Percentiles rank a stretch among this genome's conserved stretches.
Evolutionary conservation across 2,888 invertebrate genomes (phyloP).

Genomic region (Mylabris sibirica): DNA sequence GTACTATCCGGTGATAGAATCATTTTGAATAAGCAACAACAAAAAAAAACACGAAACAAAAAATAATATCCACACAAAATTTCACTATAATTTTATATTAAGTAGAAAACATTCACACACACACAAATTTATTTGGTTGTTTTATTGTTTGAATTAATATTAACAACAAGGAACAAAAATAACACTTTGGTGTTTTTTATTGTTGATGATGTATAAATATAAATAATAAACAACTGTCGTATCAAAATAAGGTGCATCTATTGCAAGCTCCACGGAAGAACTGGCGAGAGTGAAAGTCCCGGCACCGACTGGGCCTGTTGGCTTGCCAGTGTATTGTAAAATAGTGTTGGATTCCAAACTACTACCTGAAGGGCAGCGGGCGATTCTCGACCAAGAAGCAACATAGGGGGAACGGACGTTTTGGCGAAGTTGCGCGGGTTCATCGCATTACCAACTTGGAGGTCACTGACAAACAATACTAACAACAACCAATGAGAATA

Average conservation of each 20-base stretch:
- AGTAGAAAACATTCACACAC: constrained; percentile 3
- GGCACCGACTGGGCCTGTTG: constrained; percentile 58
- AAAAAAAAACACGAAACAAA: constrained; percentile 37
- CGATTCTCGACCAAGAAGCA: constrained; percentile 52
- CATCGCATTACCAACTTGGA: constrained; percentile 83
- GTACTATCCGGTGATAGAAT: constrained; percentile 74
- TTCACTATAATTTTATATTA: constrained; percentile 22
- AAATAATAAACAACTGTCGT: not conserved
- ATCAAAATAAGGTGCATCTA: constrained; percentile 25
- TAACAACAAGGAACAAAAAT: constrained; percentile 13
- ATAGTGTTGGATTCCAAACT: constrained; percentile 54
- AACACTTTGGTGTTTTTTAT: constrained; percentile 30
- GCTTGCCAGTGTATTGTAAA: constrained; percentile 57
- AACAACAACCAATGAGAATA: constrained; percentile 62
- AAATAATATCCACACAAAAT: constrained; percentile 27
- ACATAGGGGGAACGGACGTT: constrained; percentile 62
- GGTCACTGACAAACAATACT: constrained; percentile 82
- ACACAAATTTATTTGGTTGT: not conserved
- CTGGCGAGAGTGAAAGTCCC: constrained; percentile 63
- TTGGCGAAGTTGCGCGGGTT: constrained; percentile 70
- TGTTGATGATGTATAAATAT: not conserved
- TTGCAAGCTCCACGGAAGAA: constrained; percentile 55
- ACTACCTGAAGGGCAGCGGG: constrained; percentile 61
- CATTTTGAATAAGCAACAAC: constrained; percentile 60
- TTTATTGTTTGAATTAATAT: not conserved